Evolutionary conservation across 2,113 vertebrate species (phyloP), one percentile per base, ranked within the genome.

Genomic region (Phodopus roborovskii): DNA sequence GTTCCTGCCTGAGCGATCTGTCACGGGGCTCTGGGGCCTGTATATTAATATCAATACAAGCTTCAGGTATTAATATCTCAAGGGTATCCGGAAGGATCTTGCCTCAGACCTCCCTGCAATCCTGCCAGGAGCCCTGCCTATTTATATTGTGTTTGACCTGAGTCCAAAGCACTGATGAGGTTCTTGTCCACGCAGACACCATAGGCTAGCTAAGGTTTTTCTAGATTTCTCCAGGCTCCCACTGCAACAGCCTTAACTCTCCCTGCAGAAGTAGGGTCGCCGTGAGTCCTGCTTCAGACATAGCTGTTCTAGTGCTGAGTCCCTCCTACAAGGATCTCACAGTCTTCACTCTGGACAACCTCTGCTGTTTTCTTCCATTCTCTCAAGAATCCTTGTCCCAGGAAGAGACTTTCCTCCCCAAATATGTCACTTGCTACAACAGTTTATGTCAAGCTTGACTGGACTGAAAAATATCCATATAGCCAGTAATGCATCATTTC

Each of bases 301-400:
- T 2, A 19, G 9, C 0, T 0, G 10, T 39, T 19, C n/a, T 15
- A 11, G 42, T 15, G 3, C 6, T 0, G 0, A 4, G 42, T 26
- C 39, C 11, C 19, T 79, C 62, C 64, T 17, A 0, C 1, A 16
- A 36, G 73, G 33, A 15, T 15, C 33, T 3, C 20, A 26, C 45
- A n/a, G 33, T 53, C 68, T 60, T 33, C 39, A n/a, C 19, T 39
- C 36, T 66, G 56, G 11, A 1, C 19, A 33, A 1, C 2, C 6
- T 60, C 74, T 15, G 50, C 56, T 15, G 10, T 39, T 50, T 11
- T 42, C 62, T 70, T 22, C 20, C 9, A 12, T 60, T 19, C 13
- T 89, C 28, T n/a, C 56, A 10, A 45, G 74, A 68, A 53, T 8
- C 36, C 1, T 0, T 4, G 20, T 12, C 39, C 19, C 3, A 3